Evolutionary conservation across 2,797 vertebrate species (phyloP), one percentile per base, ranked within the genome.

Genomic region (Artibeus lituratus): DNA sequence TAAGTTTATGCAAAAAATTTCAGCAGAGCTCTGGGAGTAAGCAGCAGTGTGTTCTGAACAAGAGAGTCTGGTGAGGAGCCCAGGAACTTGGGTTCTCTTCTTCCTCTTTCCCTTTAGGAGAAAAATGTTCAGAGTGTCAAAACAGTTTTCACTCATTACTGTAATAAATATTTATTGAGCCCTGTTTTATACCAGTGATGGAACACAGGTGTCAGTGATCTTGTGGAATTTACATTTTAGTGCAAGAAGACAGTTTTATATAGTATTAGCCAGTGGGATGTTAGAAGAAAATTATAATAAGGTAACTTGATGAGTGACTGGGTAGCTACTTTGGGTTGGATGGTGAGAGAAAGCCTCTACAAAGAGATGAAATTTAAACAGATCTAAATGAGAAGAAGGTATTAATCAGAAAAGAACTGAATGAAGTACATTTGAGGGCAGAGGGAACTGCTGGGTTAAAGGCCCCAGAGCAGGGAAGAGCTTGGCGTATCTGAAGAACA

Each of bases 221-320:
- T 78, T 59, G 32, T n/a, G 2, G 19, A 44, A 19, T 47, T 83
- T 84, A 84, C 7, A 85, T 77, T 91, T 95, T 65, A 94, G 77
- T 81, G 44, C 42, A 88, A 84, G 39, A 4, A 95, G 57, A 88
- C 35, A 94, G 47, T 85, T 81, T 76, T 49, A 88, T 21, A 6
- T 55, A 70, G 69, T 10, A 94, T n/a, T 12, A 90, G 70, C 39
- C 59, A 88, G 57, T n/a, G 21, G 32, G 51, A 65, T 82, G 69
- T 69, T 77, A 89, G 74, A 72, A 77, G 76, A 95, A 89, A 86
- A 89, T 82, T 49, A 91, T 93, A 96, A 85, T 59, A 93, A 93
- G 37, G 12, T 59, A 15, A 96, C 11, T n/a, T 90, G 65, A 44
- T 84, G 49, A 94, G 49, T 90, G 39, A 90, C 16, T 67, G 18